Conservation (phyloP, 1,140 invertebrate genomes). For the Lordiphosa stackelbergi region DNA sequence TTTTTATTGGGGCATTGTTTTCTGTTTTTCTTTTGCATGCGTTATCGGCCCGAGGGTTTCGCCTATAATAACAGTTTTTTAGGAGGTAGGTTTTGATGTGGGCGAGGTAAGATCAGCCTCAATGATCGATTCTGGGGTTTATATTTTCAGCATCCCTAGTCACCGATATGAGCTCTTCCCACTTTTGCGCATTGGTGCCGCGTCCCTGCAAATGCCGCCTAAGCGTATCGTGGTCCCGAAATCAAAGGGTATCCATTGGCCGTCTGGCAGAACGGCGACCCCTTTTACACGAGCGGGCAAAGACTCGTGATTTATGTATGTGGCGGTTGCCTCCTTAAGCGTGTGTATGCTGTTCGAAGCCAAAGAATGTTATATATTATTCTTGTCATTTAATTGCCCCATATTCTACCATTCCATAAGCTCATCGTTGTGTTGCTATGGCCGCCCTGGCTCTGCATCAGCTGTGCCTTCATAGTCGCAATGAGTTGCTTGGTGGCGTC, state of each 20-base stretch:
- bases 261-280: conserved; percentile 19
- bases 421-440: conserved; percentile 10
- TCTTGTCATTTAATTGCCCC: background rate
- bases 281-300: conserved; percentile 45
- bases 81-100: no score
- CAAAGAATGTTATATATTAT: conserved; percentile 2
- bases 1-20: background rate
- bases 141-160: conserved; percentile 4
- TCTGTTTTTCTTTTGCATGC: background rate
- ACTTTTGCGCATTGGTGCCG: conserved; percentile 17
- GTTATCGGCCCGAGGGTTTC: no score
- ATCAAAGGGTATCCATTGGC: conserved; percentile 40
- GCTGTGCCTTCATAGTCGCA: conserved; percentile 1
- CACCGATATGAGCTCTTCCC: conserved; percentile 31
- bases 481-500: conserved; percentile 12
- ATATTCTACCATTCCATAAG: conserved; percentile 34
- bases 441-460: conserved; percentile 5
- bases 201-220: conserved; percentile 6
- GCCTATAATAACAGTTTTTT: no score
- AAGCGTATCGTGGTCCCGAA: conserved; percentile 8
- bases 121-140: conserved; percentile 29
- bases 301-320: conserved; percentile 34
- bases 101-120: conserved; percentile 58
- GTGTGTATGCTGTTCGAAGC: conserved; percentile 35
- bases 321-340: conserved; percentile 43